Base-by-base conservation (phyloP, 2,113 vertebrate genomes). In the Poeciliopsis occidentalis region DNA sequence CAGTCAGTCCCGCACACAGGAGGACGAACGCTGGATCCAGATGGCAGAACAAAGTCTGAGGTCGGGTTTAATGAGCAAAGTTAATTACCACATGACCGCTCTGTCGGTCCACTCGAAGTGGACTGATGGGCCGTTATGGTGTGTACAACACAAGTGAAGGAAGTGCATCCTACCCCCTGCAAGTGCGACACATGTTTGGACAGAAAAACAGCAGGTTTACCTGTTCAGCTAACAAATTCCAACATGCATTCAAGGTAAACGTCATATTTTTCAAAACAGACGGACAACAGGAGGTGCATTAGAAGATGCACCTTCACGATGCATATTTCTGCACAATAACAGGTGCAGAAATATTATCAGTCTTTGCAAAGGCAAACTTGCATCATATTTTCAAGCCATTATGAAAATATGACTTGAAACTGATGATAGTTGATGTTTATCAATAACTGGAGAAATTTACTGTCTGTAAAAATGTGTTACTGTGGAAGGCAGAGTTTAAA, bases 21-120 rank as follows among this genome's bases (percentile, higher is more conserved):
- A 88, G 85, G 85, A 24, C 72, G 73, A 60, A 68, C 73, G 34
- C 47, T 76, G 65, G 39, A 63, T 83, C 88, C 86, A 91, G 86
- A 91, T 91, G 86, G 90, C 71, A 87, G 75, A 88, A 89, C 83
- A 91, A 87, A 86, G 85, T 87, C 85, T 69, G 69, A 34, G 83
- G 79, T 89, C 69, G 75, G 34, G 81, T 89, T 88, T 91, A 92
- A 91, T 89, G 84, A 90, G 83, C 66, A 66, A 51, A 75, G 73
- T 84, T 90, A 90, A 90, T 90, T 88, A 90, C 72, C 84, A 81
- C 86, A 89, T 71, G 69, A 80, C 69, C 79, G 82, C 82, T 82
- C 70, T 76, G 27, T 85, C 71, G 79, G 76, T 83, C 70, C 66
- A 72, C 76, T 88, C 65, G 64, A 65, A 61, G 65, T 66, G 80